Conservation (phyloP, 2,888 invertebrate genomes). For the Drosophila leonis region DNA sequence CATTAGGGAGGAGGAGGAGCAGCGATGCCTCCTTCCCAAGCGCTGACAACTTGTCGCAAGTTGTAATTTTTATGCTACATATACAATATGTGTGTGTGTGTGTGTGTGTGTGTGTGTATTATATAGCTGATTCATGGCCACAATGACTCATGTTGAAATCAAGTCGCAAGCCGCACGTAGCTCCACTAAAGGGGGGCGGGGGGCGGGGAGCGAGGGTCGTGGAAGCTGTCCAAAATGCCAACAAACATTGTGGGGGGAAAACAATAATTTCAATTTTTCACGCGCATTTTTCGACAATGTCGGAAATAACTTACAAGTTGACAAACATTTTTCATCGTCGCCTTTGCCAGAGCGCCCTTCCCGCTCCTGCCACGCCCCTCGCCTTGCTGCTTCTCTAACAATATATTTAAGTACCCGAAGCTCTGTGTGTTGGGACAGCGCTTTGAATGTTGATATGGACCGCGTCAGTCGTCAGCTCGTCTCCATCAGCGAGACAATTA, state of each 20-base stretch:
- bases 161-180: conserved; percentile 65
- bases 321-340: conserved; percentile 67
- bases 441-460: conserved; percentile 53
- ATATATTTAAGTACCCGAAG: conserved; percentile 43
- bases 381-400: not conserved
- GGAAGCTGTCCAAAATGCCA: conserved; percentile 11
- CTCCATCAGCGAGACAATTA: conserved; percentile 47
- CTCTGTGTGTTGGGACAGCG: conserved; percentile 9
- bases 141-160: conserved; percentile 67
- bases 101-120: conserved; percentile 38
- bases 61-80: conserved; percentile 61
- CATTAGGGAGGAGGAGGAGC: not conserved
- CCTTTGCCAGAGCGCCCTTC: not conserved
- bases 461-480: conserved; percentile 41
- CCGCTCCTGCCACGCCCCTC: not conserved
- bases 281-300: conserved; percentile 67
- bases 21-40: conserved; percentile 18
- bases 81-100: conserved; percentile 9
- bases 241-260: conserved; percentile 44
- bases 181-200: not conserved
- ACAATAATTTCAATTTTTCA: conserved; percentile 72
- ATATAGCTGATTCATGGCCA: conserved; percentile 65
- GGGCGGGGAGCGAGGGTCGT: not conserved
- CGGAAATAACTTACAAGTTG: conserved; percentile 75
- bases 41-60: conserved; percentile 66